A percentile compares a stretch with the other conserved stretches of the same genome.
Evolutionary conservation across 2,113 vertebrate species (phyloP).

Genomic region (Indicator indicator): DNA sequence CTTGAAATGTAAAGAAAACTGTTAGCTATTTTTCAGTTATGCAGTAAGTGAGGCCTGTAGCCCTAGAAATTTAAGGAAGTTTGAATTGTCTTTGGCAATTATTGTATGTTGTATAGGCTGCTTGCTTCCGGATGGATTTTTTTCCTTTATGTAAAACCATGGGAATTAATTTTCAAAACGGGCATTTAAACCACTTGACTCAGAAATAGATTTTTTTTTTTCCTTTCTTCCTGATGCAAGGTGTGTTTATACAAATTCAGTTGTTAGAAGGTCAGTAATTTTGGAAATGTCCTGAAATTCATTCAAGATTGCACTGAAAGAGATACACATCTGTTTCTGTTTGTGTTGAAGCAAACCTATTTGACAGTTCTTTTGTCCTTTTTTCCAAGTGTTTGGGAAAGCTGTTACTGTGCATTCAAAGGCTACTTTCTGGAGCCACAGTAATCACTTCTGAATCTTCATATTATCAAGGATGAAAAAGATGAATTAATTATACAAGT

Average conservation of each 20-base stretch:
- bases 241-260: background rate
- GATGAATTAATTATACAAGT: background rate
- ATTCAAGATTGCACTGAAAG: background rate
- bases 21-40: slow-evolving; percentile 9
- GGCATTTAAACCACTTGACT: background rate
- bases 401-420: background rate
- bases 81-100: slow-evolving; percentile 44
- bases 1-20: slow-evolving; percentile 31
- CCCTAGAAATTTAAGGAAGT: slow-evolving; percentile 22
- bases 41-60: slow-evolving; percentile 34
- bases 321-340: background rate
- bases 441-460: background rate
- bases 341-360: background rate
- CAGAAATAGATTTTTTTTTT: background rate
- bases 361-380: background rate
- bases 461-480: background rate
- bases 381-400: background rate
- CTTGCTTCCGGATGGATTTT: slow-evolving; percentile 40
- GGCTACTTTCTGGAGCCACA: background rate
- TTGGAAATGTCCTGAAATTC: background rate
- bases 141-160: background rate
- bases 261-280: background rate
- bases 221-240: background rate
- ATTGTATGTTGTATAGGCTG: background rate
- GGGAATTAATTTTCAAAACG: slow-evolving; percentile 8